Evolutionary conservation across 2,888 invertebrate species (phyloP), one percentile per base, ranked within the genome.

Genomic region (Melieria crassipennis): DNA sequence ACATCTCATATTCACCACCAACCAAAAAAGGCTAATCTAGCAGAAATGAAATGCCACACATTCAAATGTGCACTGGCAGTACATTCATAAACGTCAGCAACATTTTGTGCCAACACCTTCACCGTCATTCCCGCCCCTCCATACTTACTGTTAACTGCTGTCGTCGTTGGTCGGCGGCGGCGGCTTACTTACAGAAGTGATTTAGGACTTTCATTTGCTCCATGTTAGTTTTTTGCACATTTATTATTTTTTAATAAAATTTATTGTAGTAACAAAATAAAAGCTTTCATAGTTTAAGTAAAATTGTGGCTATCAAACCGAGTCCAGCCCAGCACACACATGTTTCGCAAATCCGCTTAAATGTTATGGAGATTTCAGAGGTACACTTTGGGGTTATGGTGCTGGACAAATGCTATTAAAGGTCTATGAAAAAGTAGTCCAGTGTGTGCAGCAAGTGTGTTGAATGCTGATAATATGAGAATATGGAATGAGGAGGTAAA

Each of bases 341-440:
- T 43, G 10, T 43, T 77, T 79, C 65, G 48, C 72, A 83, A 84
- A 84, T 83, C 84, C 76, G 84, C 83, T 84, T 84, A 84, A 81
- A 77, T 81, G 82, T 78, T 82, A 83, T 84, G 82, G 84, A 78
- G 81, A 84, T 79, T 80, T 73, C 72, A 57, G 68, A 55, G 42
- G 10, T 16, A 58, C 11, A 50, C 9, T 30, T 58, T 42, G 30
- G 9, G 7, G n/a, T 57, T 57, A 9, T 10, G 43, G 43, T 10
- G 30, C 4, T 10, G 9, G 16, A 11, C 4, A 58, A 4, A 42
- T 58, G 10, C 11, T 58, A 42, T 5, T 30, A n/a, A 9, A 58
- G 43, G 11, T n/a, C 4, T 13, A 42, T 30, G 58, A 11, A 42
- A 58, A 58, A 30, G 30, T 30, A 30, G 16, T 16, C 1, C 1